phyloP scores from a whole-genome alignment of 2,797 vertebrate species.

The Tarsius wallacei region DNA sequence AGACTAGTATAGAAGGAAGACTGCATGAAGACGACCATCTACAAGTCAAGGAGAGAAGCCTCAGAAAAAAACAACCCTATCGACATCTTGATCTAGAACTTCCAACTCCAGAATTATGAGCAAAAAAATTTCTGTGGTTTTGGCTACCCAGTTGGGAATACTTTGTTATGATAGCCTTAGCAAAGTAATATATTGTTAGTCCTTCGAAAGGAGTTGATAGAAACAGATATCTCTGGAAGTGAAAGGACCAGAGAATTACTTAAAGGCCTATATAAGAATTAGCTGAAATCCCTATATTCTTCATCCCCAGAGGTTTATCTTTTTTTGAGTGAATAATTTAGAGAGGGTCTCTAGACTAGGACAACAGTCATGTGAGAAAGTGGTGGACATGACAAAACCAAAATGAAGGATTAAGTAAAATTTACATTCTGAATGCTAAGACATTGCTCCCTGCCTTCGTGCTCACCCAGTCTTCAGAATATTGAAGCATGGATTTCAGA shows the following conservation, averaged over 20 bases:
- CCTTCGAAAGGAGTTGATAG: neutral
- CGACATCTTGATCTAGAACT: neutral
- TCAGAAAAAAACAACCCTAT: neutral
- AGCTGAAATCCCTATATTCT: too few species aligned
- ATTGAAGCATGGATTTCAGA: neutral
- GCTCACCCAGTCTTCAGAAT: too few species aligned
- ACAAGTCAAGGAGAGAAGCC: neutral
- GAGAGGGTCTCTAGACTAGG: neutral
- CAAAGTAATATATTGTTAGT: too few species aligned
- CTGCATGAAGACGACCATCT: neutral
- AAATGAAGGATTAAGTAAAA: neutral
- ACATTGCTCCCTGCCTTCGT: too few species aligned
- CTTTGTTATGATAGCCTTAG: neutral
- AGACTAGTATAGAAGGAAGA: neutral
- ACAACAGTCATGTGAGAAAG: neutral
- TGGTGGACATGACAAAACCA: neutral
- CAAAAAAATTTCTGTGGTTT: neutral
- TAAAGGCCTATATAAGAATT: neutral
- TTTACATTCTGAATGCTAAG: neutral
- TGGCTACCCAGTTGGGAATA: neutral
- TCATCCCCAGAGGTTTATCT: neutral
- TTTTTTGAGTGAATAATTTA: neutral
- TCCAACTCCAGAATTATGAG: neutral
- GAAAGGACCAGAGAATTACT: neutral
- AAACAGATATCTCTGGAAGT: neutral